Percentiles rank a stretch among this genome's conserved stretches.
Conservation (phyloP, 1,140 invertebrate genomes). For the Drosophila arizonae region DNA sequence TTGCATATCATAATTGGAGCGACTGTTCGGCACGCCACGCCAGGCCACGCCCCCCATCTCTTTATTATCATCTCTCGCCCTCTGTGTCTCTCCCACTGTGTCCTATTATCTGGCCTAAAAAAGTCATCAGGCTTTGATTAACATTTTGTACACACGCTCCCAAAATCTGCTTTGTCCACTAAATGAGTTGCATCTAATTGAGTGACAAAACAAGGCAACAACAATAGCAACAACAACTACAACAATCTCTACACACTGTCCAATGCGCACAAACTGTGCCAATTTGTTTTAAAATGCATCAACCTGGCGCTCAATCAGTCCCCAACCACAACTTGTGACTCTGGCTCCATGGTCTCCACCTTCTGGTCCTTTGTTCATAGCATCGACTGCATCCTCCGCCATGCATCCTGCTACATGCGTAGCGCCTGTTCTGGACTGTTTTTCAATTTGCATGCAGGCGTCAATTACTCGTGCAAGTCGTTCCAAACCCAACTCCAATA, state of each 20-base stretch:
- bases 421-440: slow-evolving; percentile 66
- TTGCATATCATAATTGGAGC: slow-evolving; percentile 79
- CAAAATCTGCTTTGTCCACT: slow-evolving; percentile 49
- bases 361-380: background rate
- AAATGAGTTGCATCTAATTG: slow-evolving; percentile 80
- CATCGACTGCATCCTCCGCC: background rate
- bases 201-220: slow-evolving; percentile 66
- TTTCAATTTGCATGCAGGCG: slow-evolving; percentile 79
- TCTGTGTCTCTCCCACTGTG: background rate
- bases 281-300: slow-evolving; percentile 81
- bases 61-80: background rate
- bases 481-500: slow-evolving; percentile 11
- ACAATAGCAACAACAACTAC: slow-evolving; percentile 20
- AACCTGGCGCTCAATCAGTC: slow-evolving; percentile 62
- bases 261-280: slow-evolving; percentile 71
- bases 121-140: slow-evolving; percentile 76
- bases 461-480: slow-evolving; percentile 60
- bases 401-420: slow-evolving; percentile 7
- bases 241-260: slow-evolving; percentile 28
- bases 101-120: slow-evolving; percentile 72
- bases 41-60: background rate
- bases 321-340: background rate
- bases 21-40: slow-evolving; percentile 37
- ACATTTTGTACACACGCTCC: slow-evolving; percentile 65
- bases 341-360: background rate